A percentile compares a stretch with the other conserved stretches of the same genome.
Evolutionary conservation across 2,888 invertebrate species (phyloP).

Genomic region (Andrena haemorrhoa): DNA sequence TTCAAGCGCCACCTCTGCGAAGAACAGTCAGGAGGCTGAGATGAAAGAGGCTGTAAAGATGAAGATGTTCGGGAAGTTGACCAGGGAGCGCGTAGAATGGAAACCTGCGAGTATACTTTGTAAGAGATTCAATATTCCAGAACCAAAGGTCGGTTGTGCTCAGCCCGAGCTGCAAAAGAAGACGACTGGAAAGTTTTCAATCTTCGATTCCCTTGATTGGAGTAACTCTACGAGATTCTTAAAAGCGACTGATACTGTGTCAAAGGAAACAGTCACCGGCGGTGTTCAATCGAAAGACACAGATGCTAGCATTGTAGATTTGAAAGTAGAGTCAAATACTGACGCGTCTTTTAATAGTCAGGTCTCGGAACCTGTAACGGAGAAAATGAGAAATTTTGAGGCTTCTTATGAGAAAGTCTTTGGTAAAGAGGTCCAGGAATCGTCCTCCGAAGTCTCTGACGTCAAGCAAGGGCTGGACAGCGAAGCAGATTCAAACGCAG

Average conservation of each 20-base stretch:
- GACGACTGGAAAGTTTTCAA: constrained; percentile 88
- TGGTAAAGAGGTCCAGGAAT: constrained; percentile 63
- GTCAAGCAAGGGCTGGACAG: constrained; percentile 6
- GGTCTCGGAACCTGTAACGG: constrained; percentile 49
- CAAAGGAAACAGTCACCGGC: constrained; percentile 13
- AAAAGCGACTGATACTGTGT: constrained; percentile 65
- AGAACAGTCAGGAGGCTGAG: constrained; percentile 82
- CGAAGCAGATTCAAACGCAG: constrained; percentile 8
- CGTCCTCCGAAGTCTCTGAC: constrained; percentile 16
- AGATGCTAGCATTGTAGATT: background rate
- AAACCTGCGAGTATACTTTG: constrained; percentile 93
- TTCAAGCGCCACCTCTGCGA: background rate
- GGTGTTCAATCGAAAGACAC: background rate
- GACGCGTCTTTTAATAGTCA: constrained; percentile 19
- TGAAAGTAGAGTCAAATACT: background rate
- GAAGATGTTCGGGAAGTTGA: constrained; percentile 92
- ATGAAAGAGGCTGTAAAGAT: constrained; percentile 90
- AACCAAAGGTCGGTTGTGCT: constrained; percentile 89
- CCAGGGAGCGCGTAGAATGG: constrained; percentile 90
- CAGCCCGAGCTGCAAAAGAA: constrained; percentile 86
- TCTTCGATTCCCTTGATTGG: constrained; percentile 91
- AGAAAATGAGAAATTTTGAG: constrained; percentile 75
- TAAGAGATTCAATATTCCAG: constrained; percentile 96
- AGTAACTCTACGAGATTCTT: constrained; percentile 85
- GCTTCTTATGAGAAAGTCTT: constrained; percentile 79